These are phyloP conservation scores for Pseudorectes ferrugineus DNA, from an alignment of 2,113 vertebrate genomes.

Conservation along the genomic window DNA sequence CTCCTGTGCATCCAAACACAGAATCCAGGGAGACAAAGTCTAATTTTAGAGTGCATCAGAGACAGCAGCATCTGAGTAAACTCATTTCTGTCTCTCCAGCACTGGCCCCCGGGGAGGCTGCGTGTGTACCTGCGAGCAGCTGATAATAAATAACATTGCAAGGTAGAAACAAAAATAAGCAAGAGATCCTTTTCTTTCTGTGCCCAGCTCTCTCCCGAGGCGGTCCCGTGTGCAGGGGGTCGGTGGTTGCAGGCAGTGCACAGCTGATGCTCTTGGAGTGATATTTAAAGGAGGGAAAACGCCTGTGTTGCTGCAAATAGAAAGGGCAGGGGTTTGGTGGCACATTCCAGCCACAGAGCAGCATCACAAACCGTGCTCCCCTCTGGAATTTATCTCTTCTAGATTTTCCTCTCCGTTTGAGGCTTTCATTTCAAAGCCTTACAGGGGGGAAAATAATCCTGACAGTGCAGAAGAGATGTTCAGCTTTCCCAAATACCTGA, in stretches of 20 bases:
- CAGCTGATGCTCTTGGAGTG: background rate
- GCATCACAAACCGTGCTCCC: background rate
- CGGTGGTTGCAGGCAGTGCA: background rate
- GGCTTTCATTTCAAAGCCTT: background rate
- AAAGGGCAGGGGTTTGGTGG: background rate
- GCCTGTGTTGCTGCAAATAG: background rate
- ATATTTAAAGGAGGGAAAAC: background rate
- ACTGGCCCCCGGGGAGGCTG: constrained; percentile 42
- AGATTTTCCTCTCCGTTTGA: background rate
- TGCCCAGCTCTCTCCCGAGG: background rate
- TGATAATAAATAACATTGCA: constrained; percentile 47
- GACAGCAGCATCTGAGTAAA: constrained; percentile 44
- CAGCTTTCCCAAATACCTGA: background rate
- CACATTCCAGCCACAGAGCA: background rate
- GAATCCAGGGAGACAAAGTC: constrained; percentile 40
- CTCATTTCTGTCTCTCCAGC: constrained; percentile 45
- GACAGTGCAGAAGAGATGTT: background rate
- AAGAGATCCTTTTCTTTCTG: background rate
- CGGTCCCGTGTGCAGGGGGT: background rate
- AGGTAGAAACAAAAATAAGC: constrained; percentile 51
- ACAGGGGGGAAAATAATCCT: background rate
- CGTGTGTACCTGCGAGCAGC: constrained; percentile 44
- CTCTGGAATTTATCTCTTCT: background rate
- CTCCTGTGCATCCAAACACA: constrained; percentile 31
- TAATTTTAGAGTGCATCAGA: constrained; percentile 65